Evolutionary conservation across 1,140 invertebrate genomes (phyloP), one percentile per base, ranked within the genome.

Genomic region (Steinernema khuongi): DNA sequence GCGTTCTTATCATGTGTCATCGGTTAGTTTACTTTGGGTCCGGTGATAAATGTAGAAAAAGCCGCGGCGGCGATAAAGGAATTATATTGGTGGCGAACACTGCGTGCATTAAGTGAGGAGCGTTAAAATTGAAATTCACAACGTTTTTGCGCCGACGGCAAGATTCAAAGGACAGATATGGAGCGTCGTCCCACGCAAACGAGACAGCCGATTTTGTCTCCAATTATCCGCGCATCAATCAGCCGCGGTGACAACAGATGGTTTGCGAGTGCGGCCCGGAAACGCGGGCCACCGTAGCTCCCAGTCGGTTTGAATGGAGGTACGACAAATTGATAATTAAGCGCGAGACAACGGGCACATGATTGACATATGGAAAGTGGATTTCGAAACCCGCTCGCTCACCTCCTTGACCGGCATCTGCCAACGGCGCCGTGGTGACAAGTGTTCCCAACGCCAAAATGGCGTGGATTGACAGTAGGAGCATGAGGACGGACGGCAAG

Each of bases 371-470:
- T 60, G 50, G 50, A 60, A 60, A 60, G 50, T 60, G 4, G 50
- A 60, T 60, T 60, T 60, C 50, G n/a, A 60, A 60, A 60, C 50
- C 14, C 50, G 14, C 26, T 60, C 50, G 22, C 50, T 60, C 50
- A 60, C 50, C 50, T 60, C 50, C 50, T 60, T 60, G 50, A 60
- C 50, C 50, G 50, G 50, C 50, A 60, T 60, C 50, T 60, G 50
- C 50, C 50, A 60, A 4, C 26, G 50, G 50, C 22, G 50, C 50
- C 50, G 22, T 26, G 19, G 50, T 60, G 50, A 60, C 50, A 60
- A 60, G 50, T 60, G 50, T 60, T 60, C 50, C 50, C 11, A 60
- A 60, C 22, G 50, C 50, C 11, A 60, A 60, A 60, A 60, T 60
- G 50, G 22, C 22, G 11, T 60, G 50, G 22, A 60, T 26, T 26